Base-by-base conservation (phyloP, 2,797 vertebrate species). In the Chelonia mydas region DNA sequence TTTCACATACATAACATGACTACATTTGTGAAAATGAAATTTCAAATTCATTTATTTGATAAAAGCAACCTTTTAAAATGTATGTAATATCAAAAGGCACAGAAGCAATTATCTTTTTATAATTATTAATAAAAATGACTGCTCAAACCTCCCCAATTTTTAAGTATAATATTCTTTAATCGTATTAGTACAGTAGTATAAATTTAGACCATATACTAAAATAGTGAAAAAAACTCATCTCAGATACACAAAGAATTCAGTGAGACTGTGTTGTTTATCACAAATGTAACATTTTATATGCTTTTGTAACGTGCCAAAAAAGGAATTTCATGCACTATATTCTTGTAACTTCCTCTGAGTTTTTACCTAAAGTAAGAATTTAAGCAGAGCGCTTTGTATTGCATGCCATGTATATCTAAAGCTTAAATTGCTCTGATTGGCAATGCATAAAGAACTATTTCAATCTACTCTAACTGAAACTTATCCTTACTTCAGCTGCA, bases 401-500 rank as follows among this genome's bases (percentile, higher is more conserved):
- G 97, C 98, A 86, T 97, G 98, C 96, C 97, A 98, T 97, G 93
- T 98, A 98, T 97, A 97, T 92, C 96, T 85, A 97, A 96, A 98
- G 98, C 98, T 98, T 96, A 96, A 98, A 98, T 98, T 98, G 98
- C 98, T 94, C 93, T 80, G 95, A 93, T 84, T 99, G 99, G 99
- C 98, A 97, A 96, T 33, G 96, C 95, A 97, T 98, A 98, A 98
- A 97, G 88, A 96, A 98, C 99, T 99, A 99, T 99, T 99, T 99
- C 97, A 97, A 98, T 98, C 98, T 95, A 97, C 65, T 93, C 85
- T 28, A 91, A 97, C 86, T 95, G 98, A 98, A 98, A 98, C 97
- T 97, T 95, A 97, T 97, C 97, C 99, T 98, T 98, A 99, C 99
- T 99, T 99, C 98, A 97, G 98, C 98, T 86, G 99, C 99, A 97